Base-by-base conservation (phyloP, 2,113 vertebrate genomes). In the Girardinichthys multiradiatus region DNA sequence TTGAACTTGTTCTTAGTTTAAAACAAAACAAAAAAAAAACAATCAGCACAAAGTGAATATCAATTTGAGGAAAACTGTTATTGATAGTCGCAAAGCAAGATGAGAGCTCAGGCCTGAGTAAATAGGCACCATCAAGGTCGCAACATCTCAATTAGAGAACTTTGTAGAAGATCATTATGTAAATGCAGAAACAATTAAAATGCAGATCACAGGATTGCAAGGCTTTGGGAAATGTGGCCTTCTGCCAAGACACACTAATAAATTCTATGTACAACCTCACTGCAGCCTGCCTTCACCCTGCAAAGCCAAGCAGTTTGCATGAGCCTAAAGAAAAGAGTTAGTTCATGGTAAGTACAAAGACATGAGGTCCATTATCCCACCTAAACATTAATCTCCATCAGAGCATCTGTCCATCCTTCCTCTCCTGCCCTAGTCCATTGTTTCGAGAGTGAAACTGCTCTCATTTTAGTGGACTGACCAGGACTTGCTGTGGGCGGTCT, bases 311-410 rank as follows among this genome's bases (percentile, higher is more conserved):
- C 81, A 71, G 68, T 76, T 71, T 82, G 72, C 67, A 67, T 68
- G 60, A 68, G 66, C 81, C 80, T 54, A n/a, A 54, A 54, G 84
- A 83, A 83, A 80, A 76, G 77, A 80, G 79, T 90, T 87, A 87
- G 82, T 86, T 80, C 65, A 68, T 64, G 57, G 64, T 65, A 75
- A 81, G 74, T 71, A 76, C 80, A 88, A 67, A 72, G 79, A 87
- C 85, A 84, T 86, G 77, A 80, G 74, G 79, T 82, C 86, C 87
- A 90, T 91, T 90, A 87, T 86, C 74, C 75, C 71, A 48, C 78
- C 80, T 85, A 82, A 86, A 77, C 84, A 89, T 88, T 85, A 82
- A 90, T 91, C 85, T 90, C 74, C 70, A 89, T 89, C 81, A 81
- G 75, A 58, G 58, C 79, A 31, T 68, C 58, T 54, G 66, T 27